These are phyloP conservation scores for Noctua janthina DNA, from an alignment of 2,888 invertebrate genomes.

Conservation along the genomic window DNA sequence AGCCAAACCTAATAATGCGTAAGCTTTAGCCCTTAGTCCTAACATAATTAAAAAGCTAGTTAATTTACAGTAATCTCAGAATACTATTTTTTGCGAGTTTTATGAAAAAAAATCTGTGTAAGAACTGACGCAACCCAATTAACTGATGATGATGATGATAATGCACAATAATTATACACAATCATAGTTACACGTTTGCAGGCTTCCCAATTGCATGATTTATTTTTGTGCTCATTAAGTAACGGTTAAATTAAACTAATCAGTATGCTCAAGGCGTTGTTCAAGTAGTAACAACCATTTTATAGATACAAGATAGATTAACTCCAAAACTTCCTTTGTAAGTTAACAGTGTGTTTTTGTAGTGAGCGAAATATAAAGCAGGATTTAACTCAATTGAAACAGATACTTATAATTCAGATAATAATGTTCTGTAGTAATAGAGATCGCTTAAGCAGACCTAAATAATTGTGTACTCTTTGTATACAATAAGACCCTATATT, in stretches of 20 bases:
- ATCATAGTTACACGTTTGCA: no score
- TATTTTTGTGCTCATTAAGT: not conserved
- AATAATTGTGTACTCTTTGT: not conserved
- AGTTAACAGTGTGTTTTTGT: not conserved
- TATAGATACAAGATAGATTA: not conserved
- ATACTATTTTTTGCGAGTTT: no score
- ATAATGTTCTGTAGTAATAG: not conserved
- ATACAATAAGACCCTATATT: not conserved
- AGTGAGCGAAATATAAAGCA: not conserved
- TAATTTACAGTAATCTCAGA: no score
- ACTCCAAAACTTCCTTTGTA: not conserved
- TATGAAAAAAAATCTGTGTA: not conserved
- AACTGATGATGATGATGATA: no score
- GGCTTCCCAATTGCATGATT: not conserved
- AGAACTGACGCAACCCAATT: not conserved
- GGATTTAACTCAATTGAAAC: conserved; percentile 3
- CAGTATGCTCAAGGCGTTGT: not conserved
- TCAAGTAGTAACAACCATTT: not conserved
- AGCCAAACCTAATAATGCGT: not conserved
- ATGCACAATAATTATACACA: no score
- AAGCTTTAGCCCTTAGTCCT: no score
- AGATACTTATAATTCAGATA: not conserved
- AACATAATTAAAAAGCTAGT: no score
- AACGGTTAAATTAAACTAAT: not conserved
- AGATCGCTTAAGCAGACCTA: not conserved